These are phyloP conservation scores for Pseudachorutes palmiensis DNA, from an alignment of 1,140 invertebrate species.

Conservation along the genomic window DNA sequence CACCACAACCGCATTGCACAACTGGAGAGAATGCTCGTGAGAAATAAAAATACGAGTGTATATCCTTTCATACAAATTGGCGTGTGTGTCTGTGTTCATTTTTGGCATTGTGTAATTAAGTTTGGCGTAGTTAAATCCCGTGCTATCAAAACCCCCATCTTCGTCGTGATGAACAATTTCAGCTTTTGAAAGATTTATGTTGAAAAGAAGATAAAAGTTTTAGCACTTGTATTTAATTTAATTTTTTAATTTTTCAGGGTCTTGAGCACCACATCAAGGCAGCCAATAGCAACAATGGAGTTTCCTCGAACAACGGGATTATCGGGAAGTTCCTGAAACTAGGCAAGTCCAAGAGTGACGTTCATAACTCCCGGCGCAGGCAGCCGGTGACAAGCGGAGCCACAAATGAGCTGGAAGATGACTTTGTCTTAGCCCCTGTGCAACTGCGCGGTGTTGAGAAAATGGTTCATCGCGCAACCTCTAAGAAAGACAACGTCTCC, in stretches of 20 bases:
- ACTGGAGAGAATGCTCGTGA: no score
- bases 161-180: no score
- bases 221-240: background rate
- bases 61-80: no score
- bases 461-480: constrained; percentile 33
- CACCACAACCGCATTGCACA: no score
- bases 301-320: constrained; percentile 16
- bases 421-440: constrained; percentile 24
- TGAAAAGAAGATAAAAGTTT: background rate
- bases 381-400: background rate
- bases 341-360: constrained; percentile 37
- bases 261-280: constrained; percentile 17
- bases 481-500: constrained; percentile 30
- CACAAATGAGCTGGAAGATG: constrained; percentile 28
- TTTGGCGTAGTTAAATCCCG: no score
- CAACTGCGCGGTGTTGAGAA: constrained; percentile 24
- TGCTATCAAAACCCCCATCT: no score
- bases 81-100: no score
- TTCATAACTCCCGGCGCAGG: constrained; percentile 5
- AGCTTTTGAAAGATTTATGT: background rate
- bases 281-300: background rate
- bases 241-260: constrained; percentile 14
- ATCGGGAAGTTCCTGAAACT: constrained; percentile 34
- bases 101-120: no score
- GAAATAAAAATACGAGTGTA: no score